Conservation (phyloP, 2,797 vertebrate genomes). For the Coccyzus lansbergi region DNA sequence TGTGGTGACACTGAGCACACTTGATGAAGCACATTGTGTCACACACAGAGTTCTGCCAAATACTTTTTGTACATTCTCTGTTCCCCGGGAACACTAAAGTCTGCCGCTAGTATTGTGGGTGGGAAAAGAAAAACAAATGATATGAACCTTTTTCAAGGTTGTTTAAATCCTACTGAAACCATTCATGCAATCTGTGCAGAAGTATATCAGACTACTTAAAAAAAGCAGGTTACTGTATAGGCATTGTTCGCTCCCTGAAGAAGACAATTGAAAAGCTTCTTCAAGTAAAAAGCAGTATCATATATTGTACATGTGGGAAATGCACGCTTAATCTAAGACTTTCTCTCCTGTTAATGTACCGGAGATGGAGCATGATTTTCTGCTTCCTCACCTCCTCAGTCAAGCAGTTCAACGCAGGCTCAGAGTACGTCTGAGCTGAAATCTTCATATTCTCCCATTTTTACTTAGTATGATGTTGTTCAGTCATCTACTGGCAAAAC, state of each 20-base stretch:
- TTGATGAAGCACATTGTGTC: background rate
- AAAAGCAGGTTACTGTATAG: background rate
- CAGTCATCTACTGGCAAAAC: background rate
- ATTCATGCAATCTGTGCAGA: background rate
- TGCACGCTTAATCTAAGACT: background rate
- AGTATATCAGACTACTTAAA: background rate
- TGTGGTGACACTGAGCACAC: background rate
- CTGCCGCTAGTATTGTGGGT: conserved; percentile 11
- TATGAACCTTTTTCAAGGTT: background rate
- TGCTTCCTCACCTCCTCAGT: background rate
- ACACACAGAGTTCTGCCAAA: background rate
- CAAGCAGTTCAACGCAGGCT: background rate
- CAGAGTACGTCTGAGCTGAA: rapidly evolving
- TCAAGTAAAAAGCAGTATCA: background rate
- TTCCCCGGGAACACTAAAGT: conserved; percentile 20
- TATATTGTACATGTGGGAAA: background rate
- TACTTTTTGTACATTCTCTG: background rate
- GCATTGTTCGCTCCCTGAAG: background rate
- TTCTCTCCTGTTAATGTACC: background rate
- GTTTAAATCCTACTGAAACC: conserved; percentile 30
- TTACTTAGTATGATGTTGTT: background rate
- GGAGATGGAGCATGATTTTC: background rate
- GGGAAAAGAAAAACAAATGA: background rate
- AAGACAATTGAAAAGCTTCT: background rate
- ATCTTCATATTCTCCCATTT: background rate